These are phyloP conservation scores for Naja naja DNA, from an alignment of 2,113 vertebrate genomes.

Conservation along the genomic window DNA sequence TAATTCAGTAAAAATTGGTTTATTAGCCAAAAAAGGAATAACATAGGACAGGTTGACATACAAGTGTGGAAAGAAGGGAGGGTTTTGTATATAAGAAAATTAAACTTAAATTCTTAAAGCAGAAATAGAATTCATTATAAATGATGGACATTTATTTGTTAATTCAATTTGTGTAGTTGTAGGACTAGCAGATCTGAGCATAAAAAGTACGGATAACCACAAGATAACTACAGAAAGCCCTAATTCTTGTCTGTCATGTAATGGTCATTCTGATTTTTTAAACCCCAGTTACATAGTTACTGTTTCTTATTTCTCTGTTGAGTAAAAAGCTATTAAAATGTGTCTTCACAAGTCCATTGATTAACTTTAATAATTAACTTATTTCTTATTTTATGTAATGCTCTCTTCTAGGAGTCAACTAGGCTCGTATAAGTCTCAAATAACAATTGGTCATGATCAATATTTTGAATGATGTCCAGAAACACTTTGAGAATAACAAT, in stretches of 20 bases:
- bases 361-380: background rate
- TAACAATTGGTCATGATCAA: background rate
- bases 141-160: background rate
- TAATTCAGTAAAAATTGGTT: background rate
- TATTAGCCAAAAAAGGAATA: background rate
- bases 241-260: background rate
- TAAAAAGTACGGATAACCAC: background rate
- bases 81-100: background rate
- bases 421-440: background rate
- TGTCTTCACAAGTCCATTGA: background rate
- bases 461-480: background rate
- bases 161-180: background rate
- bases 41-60: background rate
- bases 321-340: background rate
- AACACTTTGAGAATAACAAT: background rate
- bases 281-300: background rate
- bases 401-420: background rate
- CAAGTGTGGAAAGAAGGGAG: background rate
- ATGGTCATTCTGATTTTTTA: background rate
- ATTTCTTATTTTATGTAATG: background rate
- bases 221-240: background rate
- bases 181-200: background rate
- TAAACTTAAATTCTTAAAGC: background rate
- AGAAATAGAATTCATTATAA: background rate
- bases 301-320: background rate